Base-by-base conservation (phyloP, 1,140 invertebrate species). In the Bombus huntii region DNA sequence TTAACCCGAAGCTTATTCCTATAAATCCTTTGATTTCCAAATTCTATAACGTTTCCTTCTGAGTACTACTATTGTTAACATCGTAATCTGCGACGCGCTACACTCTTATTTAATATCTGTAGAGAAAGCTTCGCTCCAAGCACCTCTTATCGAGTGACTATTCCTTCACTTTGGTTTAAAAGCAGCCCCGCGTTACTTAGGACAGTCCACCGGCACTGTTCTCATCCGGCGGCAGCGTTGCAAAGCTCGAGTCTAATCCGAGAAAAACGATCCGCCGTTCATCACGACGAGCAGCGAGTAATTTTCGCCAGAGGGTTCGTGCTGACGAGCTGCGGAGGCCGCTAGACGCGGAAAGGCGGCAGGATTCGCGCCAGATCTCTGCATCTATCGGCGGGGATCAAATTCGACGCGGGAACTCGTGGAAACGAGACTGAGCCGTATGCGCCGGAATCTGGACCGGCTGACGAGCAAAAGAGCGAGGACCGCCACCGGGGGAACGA, bases 401-500 rank as follows among this genome's bases (percentile, higher is more conserved):
- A 79, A 84, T 79, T 84, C 83, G 83, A 62, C 68, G 81, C 62
- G 22, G 42, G 28, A 44, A 44, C 66, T n/a, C 28, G 66, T 34
- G 47, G 68, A 62, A 84, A 80, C 37, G 65, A 77, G 62, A 74
- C 22, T 31, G 34, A 76, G 57, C 71, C 31, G 31, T 65, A 74
- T 42, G 53, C 75, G 47, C 47, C 39, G 83, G 83, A 85, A 85
- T 85, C 83, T 73, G 62, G 65, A 13, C 15, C 44, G 66, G 76
- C 37, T 84, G 82, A 78, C 82, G 76, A 66, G 83, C 42, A 85
- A 85, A 85, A 85, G 83, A 85, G 68, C 83, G 70, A 70, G 77
- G 57, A 62, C 25, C 75, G 75, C 25, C 47, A 47, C 71, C 62
- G 18, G 53, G 13, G 62, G 84, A 74, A 74, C 70, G 79, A 85